These are phyloP conservation scores for Rapana venosa DNA, from an alignment of 2,888 invertebrate genomes.

Conservation along the genomic window DNA sequence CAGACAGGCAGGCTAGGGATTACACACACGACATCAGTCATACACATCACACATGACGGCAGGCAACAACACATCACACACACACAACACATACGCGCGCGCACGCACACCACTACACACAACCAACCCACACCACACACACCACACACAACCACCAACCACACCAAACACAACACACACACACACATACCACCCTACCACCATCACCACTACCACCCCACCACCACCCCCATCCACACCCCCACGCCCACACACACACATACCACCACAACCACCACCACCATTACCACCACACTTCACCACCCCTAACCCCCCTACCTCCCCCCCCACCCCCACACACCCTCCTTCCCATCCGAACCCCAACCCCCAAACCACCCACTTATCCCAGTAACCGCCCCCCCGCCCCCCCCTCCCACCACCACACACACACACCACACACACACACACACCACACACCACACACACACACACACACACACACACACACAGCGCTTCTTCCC, in stretches of 20 bases:
- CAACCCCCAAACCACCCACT: background rate
- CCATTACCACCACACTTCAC: no score
- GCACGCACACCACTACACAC: background rate
- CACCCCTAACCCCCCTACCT: no score
- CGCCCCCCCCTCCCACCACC: background rate
- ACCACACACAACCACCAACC: no score
- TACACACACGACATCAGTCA: background rate
- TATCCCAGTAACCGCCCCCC: background rate
- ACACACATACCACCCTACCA: background rate
- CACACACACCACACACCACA: background rate
- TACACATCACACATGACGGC: no score
- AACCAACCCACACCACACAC: background rate
- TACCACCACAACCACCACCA: no score
- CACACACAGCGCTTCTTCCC: background rate
- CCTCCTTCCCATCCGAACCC: background rate
- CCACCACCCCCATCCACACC: no score
- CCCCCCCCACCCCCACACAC: background rate
- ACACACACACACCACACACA: background rate
- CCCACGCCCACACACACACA: no score
- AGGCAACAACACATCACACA: no score
- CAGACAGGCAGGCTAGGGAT: background rate
- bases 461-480: conserved; percentile 10
- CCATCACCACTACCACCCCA: background rate
- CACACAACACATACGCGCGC: background rate
- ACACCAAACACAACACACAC: background rate